phyloP scores from a whole-genome alignment of 2,888 invertebrate genomes.

The Lottia scabra region DNA sequence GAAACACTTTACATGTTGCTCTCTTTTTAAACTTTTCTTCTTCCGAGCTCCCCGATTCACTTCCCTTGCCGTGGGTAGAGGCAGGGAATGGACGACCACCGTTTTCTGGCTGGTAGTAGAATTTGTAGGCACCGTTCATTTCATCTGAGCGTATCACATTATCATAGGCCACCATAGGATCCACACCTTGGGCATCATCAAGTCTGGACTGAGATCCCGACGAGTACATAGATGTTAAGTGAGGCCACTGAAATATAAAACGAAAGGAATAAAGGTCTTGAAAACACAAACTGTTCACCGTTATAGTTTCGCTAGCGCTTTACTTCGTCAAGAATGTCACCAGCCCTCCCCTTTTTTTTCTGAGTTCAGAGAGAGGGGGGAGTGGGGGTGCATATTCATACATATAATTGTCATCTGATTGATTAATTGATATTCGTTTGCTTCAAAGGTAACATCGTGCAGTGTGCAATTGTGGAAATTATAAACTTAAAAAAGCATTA shows the following conservation, averaged over 20 bases:
- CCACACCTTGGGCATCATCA: neutral
- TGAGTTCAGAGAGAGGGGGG: too few relatives aligned
- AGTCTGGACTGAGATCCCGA: neutral
- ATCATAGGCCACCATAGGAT: conserved; percentile 9
- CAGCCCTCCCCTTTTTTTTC: too few relatives aligned
- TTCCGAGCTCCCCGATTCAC: conserved; percentile 38
- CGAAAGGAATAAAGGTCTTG: neutral
- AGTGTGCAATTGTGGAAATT: too few relatives aligned
- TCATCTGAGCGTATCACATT: conserved; percentile 2
- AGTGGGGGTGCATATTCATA: too few relatives aligned
- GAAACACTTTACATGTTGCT: conserved; percentile 35
- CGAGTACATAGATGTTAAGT: neutral
- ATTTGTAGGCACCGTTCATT: conserved; percentile 11
- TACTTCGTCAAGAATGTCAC: too few relatives aligned
- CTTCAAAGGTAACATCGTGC: too few relatives aligned
- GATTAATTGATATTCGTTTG: too few relatives aligned
- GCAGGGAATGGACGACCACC: neutral
- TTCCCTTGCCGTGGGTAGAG: neutral
- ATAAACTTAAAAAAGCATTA: too few relatives aligned
- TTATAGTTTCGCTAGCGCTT: too few relatives aligned
- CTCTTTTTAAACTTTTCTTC: conserved; percentile 37
- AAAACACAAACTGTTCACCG: too few relatives aligned
- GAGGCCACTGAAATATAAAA: conserved; percentile 12
- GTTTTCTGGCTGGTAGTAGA: neutral
- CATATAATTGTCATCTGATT: too few relatives aligned